Base-by-base conservation (phyloP, 2,888 invertebrate species). In the Didymodactylos carnosus region DNA sequence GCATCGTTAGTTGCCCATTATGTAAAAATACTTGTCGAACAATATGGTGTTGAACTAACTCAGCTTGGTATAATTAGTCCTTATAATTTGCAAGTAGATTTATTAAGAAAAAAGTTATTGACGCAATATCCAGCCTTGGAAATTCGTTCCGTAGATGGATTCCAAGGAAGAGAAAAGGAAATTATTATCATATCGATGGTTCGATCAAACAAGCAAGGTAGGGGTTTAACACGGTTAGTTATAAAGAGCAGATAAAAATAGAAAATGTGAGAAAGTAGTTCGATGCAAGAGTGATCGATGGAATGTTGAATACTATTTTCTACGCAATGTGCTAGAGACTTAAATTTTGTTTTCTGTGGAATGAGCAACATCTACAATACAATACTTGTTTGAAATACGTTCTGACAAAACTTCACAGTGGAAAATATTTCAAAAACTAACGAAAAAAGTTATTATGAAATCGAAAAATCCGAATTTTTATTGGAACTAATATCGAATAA, bases 151-250 rank as follows among this genome's bases (percentile, higher is more conserved):
- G 87, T 87, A 3, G 87, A 87, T 80, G 86, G 86, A 3, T 87
- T 87, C 78, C 87, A 87, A 80, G 87, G 87, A 0, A 81, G 87
- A 76, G 87, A 87, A 80, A 86, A 87, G 76, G 87, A 87, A 79
- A 86, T 85, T 7, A 85, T 87, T 8, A 79, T 87, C 40, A 80
- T 87, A 69, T 86, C 86, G 10, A 79, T 87, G 73, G 87, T 87
- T 19, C 81, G 87, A 72, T 86, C 86, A 69, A 87, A 87, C n/a
- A n/a, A n/a, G n/a, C n/a, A n/a, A n/a, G n/a, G n/a, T n/a, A n/a
- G n/a, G n/a, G n/a, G n/a, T n/a, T 78, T 77, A 80, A 39, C 82
- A 19, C 11, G 62, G 62, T 62, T 29, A 62, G 25, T 16, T 41
- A 29, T 7, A 25, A n/a, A 23, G 39, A n/a, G 16, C 23, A 6